These are phyloP conservation scores for Oreocharis arfaki DNA, from an alignment of 2,113 vertebrate genomes.

Conservation along the genomic window DNA sequence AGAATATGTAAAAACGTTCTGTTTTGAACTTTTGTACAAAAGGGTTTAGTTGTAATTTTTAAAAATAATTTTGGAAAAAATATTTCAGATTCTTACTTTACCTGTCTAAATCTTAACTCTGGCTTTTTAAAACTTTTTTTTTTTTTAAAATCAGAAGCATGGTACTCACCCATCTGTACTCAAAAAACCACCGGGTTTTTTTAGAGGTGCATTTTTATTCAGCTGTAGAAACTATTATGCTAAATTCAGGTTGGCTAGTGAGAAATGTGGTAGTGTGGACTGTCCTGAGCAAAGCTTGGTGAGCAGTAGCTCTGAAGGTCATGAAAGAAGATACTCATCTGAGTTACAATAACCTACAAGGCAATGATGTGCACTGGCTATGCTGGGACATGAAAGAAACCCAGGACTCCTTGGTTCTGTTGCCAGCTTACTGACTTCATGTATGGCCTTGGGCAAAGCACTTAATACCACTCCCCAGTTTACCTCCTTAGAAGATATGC, in stretches of 20 bases:
- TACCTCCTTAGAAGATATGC: background rate
- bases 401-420: background rate
- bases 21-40: background rate
- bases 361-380: background rate
- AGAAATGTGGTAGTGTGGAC: background rate
- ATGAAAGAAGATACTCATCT: background rate
- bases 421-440: background rate
- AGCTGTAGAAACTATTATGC: background rate
- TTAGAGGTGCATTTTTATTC: background rate
- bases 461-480: background rate
- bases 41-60: background rate
- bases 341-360: background rate
- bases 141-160: background rate
- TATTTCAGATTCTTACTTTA: background rate
- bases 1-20: background rate
- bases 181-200: background rate
- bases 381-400: background rate
- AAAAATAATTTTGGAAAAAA: background rate
- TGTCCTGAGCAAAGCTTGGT: background rate
- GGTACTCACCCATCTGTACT: background rate
- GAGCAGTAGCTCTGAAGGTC: background rate
- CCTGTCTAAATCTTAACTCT: background rate
- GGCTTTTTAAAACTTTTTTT: background rate
- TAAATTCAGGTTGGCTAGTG: background rate
- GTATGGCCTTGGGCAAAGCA: background rate